Evolutionary conservation across 2,797 vertebrate genomes (phyloP).

Genomic region (Protonibea diacanthus): DNA sequence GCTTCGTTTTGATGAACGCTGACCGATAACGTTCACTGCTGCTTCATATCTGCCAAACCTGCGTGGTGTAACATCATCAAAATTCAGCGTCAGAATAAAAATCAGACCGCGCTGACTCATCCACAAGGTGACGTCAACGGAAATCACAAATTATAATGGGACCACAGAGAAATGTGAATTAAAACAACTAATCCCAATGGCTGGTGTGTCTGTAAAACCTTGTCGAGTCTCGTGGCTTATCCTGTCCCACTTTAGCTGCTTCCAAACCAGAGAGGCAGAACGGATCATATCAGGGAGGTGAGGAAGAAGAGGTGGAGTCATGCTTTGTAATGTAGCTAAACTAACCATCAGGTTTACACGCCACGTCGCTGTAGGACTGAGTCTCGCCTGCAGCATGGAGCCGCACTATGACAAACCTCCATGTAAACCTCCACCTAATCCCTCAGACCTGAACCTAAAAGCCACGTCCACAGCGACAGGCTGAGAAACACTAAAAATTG

Average conservation of each 20-base stretch:
- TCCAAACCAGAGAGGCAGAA: neutral
- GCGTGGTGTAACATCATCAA: conserved; percentile 14
- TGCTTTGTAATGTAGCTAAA: conserved; percentile 14
- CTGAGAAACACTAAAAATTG: neutral
- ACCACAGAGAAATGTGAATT: conserved; percentile 7
- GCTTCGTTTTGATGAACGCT: conserved; percentile 2
- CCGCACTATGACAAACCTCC: conserved; percentile 38
- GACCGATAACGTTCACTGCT: conserved; percentile 18
- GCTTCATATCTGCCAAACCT: conserved; percentile 12
- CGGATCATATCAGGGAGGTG: neutral
- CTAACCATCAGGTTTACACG: conserved; percentile 31
- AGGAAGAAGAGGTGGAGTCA: conserved; percentile 1
- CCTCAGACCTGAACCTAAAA: conserved; percentile 49
- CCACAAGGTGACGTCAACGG: conserved; percentile 8
- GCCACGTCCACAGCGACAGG: conserved; percentile 17
- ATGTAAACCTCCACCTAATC: conserved; percentile 34
- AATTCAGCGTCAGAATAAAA: conserved; percentile 48
- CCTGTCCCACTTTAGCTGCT: no score
- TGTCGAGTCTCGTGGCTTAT: neutral
- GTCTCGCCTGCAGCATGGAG: conserved; percentile 45
- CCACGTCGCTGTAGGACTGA: conserved; percentile 31
- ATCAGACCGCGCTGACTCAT: conserved; percentile 50
- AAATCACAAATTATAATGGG: conserved; percentile 32
- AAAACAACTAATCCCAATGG: conserved; percentile 8
- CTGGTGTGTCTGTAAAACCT: no score